phyloP scores from a whole-genome alignment of 2,113 vertebrate genomes.

The Syrmaticus mikado region DNA sequence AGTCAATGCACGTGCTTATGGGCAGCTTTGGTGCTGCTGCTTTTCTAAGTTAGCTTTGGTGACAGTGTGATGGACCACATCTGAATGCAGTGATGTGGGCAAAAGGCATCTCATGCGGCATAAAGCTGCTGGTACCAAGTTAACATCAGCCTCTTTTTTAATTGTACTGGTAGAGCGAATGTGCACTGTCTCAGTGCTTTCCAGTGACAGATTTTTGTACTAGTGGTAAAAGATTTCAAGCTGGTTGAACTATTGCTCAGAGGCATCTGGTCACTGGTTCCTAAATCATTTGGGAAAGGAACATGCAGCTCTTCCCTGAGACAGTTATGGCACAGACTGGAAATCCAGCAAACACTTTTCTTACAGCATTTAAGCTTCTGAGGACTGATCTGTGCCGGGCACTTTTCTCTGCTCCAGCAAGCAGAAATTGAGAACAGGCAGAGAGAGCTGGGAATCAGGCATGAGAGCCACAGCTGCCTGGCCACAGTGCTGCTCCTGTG shows the following conservation, averaged over 20 bases:
- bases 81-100: not conserved
- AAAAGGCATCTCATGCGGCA: not conserved
- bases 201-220: not conserved
- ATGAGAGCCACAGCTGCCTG: not conserved
- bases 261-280: not conserved
- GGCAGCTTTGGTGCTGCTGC: not conserved
- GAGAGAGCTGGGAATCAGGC: not conserved
- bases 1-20: fast-evolving
- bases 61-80: not conserved
- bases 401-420: not conserved
- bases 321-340: not conserved
- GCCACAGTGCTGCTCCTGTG: not conserved
- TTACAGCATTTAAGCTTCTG: not conserved
- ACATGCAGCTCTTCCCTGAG: not conserved
- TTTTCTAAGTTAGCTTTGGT: not conserved
- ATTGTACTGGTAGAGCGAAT: not conserved
- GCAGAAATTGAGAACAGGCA: not conserved
- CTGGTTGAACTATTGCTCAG: not conserved
- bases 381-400: not conserved
- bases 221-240: not conserved
- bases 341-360: not conserved
- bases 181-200: not conserved
- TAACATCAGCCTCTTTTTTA: not conserved
- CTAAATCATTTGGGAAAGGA: not conserved
- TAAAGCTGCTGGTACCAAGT: not conserved